Evolutionary conservation across 2,797 vertebrate species (phyloP), one percentile per base, ranked within the genome.

Genomic region (Philypnodon macrostomus): DNA sequence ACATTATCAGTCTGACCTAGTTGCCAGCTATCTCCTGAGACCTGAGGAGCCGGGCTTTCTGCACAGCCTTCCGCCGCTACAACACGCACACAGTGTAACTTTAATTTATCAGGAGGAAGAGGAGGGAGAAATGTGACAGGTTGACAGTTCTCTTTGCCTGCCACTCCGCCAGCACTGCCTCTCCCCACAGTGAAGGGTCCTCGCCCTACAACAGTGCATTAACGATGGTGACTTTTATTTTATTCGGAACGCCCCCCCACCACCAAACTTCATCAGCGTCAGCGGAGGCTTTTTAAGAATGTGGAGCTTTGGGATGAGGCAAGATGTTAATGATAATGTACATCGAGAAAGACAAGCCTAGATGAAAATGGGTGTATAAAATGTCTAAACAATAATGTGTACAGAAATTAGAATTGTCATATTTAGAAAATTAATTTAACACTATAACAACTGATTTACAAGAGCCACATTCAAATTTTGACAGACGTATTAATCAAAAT

Each of bases 1-100:
- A 88, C 85, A 89, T 90, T 90, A 90, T 89, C 85, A 89, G 87
- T 87, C 87, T 91, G 90, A 90, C 90, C 90, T 89, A 91, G 86
- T 89, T 91, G 88, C 83, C 81, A 84, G 83, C 70, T 85, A 83
- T 88, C 90, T 90, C 90, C 80, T 85, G 90, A 90, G 90, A 90
- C 86, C 81, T 76, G 79, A 81, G 83, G 87, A 41, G 83, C 81
- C 76, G 73, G 84, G 81, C 81, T 86, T 85, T 83, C 80, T 85
- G 85, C 79, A 82, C 84, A 85, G 85, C 84, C 78, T 84, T 85
- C 82, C 85, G 74, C 81, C 77, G 81, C 83, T 82, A 76, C 81
- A 83, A 81, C 84, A 83, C 83, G 76, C 86, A 87, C 84, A 85
- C 85, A 76, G 81, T 87, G 84, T 83, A 87, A 87, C 86, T 87